phyloP scores from a whole-genome alignment of 2,113 vertebrate genomes.

The Hymenochirus boettgeri region DNA sequence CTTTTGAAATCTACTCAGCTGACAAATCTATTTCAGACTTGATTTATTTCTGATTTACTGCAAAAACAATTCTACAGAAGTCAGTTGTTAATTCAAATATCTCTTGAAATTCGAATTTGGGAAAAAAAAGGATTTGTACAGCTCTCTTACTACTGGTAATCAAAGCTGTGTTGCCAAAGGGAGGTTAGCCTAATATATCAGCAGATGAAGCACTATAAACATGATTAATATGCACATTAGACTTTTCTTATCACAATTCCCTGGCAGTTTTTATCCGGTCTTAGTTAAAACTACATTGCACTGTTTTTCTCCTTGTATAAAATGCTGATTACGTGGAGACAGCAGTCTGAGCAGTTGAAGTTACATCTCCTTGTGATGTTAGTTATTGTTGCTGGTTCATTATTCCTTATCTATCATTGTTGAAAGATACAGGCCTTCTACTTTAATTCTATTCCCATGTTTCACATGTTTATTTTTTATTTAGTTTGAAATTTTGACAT shows the following conservation, averaged over 20 bases:
- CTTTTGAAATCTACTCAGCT: conserved; percentile 52
- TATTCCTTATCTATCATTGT: conserved; percentile 70
- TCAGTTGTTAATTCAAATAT: conserved; percentile 68
- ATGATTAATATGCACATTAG: conserved; percentile 85
- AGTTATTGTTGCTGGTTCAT: conserved; percentile 76
- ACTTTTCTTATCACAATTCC: conserved; percentile 78
- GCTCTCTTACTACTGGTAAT: conserved; percentile 60
- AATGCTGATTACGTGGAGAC: conserved; percentile 82
- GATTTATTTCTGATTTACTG: conserved; percentile 56
- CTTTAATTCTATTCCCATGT: conserved; percentile 47
- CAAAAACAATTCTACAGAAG: conserved; percentile 44
- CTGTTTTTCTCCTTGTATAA: conserved; percentile 76
- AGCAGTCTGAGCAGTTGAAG: conserved; percentile 75
- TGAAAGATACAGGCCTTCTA: conserved; percentile 57
- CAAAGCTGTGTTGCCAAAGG: conserved; percentile 67
- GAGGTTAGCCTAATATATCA: conserved; percentile 78
- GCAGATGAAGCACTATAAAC: conserved; percentile 79
- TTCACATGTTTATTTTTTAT: no score
- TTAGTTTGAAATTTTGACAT: no score
- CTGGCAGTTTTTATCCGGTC: conserved; percentile 77
- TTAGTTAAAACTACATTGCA: conserved; percentile 73
- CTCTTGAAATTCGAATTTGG: conserved; percentile 59
- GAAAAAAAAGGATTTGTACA: conserved; percentile 58
- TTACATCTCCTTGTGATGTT: conserved; percentile 77
- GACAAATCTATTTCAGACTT: conserved; percentile 51